phyloP scores from a whole-genome alignment of 2,888 invertebrate species.

The Danaus chrysippus region DNA sequence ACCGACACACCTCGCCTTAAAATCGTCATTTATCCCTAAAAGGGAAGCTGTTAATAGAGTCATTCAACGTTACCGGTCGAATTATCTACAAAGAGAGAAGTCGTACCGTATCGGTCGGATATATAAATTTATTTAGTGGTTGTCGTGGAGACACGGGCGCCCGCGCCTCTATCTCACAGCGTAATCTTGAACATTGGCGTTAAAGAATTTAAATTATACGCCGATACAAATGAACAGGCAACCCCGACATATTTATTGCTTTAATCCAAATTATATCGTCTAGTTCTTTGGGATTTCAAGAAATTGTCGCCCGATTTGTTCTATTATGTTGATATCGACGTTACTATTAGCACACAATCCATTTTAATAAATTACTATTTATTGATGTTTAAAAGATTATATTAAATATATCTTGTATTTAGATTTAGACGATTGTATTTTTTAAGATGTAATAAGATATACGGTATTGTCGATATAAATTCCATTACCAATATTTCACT shows the following conservation, averaged over 20 bases:
- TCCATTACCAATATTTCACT: conserved; percentile 69
- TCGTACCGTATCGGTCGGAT: conserved; percentile 71
- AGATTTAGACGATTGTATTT: conserved; percentile 40
- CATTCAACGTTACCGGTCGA: conserved; percentile 78
- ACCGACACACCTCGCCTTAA: conserved; percentile 50
- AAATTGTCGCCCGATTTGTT: conserved; percentile 67
- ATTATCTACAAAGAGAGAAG: conserved; percentile 78
- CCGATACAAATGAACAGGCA: conserved; percentile 77
- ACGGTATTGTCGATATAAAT: conserved; percentile 55
- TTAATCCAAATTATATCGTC: conserved; percentile 77
- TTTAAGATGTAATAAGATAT: conserved; percentile 45
- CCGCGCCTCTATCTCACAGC: conserved; percentile 72
- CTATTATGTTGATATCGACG: conserved; percentile 48
- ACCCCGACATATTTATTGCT: conserved; percentile 73
- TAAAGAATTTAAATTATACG: conserved; percentile 79
- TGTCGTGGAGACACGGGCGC: conserved; percentile 74
- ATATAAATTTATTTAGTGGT: conserved; percentile 78
- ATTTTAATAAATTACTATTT: conserved; percentile 25
- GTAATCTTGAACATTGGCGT: conserved; percentile 80
- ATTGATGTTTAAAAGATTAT: conserved; percentile 20
- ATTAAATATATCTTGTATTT: conserved; percentile 14
- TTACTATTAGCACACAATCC: conserved; percentile 34
- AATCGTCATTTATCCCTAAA: conserved; percentile 76
- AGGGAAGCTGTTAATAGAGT: conserved; percentile 80
- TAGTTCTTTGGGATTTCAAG: conserved; percentile 63